Conservation (phyloP, 1,140 invertebrate species). For the Idris sp. region DNA sequence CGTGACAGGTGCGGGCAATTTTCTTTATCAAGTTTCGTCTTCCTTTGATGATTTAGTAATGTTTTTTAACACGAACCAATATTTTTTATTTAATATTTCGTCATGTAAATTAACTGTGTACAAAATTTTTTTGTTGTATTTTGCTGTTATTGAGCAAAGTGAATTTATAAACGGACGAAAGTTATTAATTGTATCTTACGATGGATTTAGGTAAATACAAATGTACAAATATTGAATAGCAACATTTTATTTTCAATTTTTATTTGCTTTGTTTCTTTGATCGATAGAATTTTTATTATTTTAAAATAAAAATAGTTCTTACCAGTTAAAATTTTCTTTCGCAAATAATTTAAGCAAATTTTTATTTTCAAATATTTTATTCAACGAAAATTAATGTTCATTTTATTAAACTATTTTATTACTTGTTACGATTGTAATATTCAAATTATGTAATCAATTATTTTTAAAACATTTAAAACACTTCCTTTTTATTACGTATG, state of each 20-base stretch:
- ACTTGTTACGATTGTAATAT: too few species aligned
- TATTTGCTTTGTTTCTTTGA: background rate
- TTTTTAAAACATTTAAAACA: too few species aligned
- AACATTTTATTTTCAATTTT: background rate
- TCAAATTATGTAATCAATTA: too few species aligned
- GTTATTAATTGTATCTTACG: constrained; percentile 21
- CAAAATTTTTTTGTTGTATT: background rate
- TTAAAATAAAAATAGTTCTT: too few species aligned
- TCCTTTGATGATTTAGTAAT: background rate
- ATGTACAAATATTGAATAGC: background rate
- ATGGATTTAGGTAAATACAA: constrained; percentile 22
- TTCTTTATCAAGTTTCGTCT: background rate
- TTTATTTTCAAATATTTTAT: too few species aligned
- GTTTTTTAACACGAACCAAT: background rate
- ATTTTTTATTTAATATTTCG: background rate
- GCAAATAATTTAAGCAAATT: too few species aligned
- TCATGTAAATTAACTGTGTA: background rate
- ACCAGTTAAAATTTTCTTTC: too few species aligned
- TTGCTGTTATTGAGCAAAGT: background rate
- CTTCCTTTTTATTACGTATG: background rate
- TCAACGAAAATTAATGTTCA: too few species aligned
- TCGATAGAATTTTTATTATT: background rate
- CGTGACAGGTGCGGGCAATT: constrained; percentile 7
- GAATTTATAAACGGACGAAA: background rate
- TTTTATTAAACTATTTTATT: too few species aligned